Percentiles rank a stretch among this genome's conserved stretches.
Evolutionary conservation across 2,888 invertebrate species (phyloP).

Genomic region (Agrilus cyanescens): DNA sequence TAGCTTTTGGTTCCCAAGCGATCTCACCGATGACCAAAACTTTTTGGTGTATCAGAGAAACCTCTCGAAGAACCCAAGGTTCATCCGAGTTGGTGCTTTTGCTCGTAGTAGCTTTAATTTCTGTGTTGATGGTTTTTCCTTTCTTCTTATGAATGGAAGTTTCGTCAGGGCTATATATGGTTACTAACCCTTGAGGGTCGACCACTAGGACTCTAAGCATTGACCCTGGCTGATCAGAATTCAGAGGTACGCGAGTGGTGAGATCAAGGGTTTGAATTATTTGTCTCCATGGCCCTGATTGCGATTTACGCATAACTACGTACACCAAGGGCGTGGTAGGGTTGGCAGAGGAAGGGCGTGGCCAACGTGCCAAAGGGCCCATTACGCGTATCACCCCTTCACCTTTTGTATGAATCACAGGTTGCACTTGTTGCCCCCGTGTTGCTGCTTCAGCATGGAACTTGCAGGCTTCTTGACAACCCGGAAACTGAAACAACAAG

Average conservation of each 20-base stretch:
- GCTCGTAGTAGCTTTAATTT: conserved; percentile 41
- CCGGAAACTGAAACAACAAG: conserved; percentile 49
- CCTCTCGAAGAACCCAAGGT: conserved; percentile 53
- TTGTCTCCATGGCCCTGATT: conserved; percentile 52
- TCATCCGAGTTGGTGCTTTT: conserved; percentile 38
- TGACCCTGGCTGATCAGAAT: conserved; percentile 45
- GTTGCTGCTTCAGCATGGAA: conserved; percentile 52
- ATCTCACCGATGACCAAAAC: conserved; percentile 60
- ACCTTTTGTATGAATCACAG: conserved; percentile 58
- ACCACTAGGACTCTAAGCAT: conserved; percentile 57
- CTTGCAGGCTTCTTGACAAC: conserved; percentile 59
- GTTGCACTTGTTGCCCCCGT: conserved; percentile 50
- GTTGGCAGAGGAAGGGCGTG: conserved; percentile 45
- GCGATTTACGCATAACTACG: conserved; percentile 56
- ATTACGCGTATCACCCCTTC: conserved; percentile 54
- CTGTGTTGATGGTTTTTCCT: conserved; percentile 39
- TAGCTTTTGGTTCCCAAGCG: conserved; percentile 58
- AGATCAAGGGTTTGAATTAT: conserved; percentile 54
- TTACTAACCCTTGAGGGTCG: conserved; percentile 56
- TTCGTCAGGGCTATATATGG: conserved; percentile 58
- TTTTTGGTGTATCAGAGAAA: conserved; percentile 61
- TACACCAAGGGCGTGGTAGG: conserved; percentile 50
- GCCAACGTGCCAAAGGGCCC: conserved; percentile 53
- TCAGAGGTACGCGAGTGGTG: conserved; percentile 51
- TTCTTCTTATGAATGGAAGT: conserved; percentile 38